Conservation (phyloP, 1,140 invertebrate species). For the Seison nebaliae region DNA sequence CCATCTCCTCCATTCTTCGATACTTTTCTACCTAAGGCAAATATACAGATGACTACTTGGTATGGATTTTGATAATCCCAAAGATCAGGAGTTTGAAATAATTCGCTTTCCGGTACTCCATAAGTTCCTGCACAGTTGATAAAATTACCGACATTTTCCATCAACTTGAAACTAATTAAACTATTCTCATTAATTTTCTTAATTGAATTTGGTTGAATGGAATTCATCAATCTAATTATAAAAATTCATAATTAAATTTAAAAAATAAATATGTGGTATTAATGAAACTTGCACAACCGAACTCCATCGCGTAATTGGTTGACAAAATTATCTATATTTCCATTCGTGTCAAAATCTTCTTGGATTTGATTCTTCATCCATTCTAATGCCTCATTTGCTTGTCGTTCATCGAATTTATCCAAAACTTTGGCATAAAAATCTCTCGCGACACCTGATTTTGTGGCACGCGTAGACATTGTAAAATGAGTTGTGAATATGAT, state of each 20-base stretch:
- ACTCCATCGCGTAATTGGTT: conserved; percentile 4
- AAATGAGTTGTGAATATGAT: too few relatives aligned
- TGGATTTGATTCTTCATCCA: conserved; percentile 14
- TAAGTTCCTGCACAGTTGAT: conserved; percentile 47
- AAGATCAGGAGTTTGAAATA: conserved; percentile 77
- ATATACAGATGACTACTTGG: conserved; percentile 70
- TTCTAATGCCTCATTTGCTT: conserved; percentile 13
- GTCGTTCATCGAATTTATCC: conserved; percentile 14
- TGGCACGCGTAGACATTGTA: too few relatives aligned
- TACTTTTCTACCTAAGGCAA: conserved; percentile 60
- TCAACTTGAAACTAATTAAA: conserved; percentile 27
- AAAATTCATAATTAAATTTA: neutral
- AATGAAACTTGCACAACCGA: conserved; percentile 1
- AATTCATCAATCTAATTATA: neutral
- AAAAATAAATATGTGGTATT: neutral
- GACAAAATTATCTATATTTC: conserved; percentile 1
- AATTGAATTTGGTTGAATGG: neutral
- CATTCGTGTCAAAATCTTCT: conserved; percentile 4
- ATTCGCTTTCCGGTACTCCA: conserved; percentile 68
- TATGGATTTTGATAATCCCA: conserved; percentile 82
- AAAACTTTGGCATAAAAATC: conserved; percentile 6
- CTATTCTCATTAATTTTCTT: conserved; percentile 1
- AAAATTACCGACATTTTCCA: conserved; percentile 86
- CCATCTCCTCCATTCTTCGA: conserved; percentile 9
- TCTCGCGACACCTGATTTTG: conserved; percentile 7